These are phyloP conservation scores for Ramphastos sulfuratus DNA, from an alignment of 2,113 vertebrate species.

Conservation along the genomic window DNA sequence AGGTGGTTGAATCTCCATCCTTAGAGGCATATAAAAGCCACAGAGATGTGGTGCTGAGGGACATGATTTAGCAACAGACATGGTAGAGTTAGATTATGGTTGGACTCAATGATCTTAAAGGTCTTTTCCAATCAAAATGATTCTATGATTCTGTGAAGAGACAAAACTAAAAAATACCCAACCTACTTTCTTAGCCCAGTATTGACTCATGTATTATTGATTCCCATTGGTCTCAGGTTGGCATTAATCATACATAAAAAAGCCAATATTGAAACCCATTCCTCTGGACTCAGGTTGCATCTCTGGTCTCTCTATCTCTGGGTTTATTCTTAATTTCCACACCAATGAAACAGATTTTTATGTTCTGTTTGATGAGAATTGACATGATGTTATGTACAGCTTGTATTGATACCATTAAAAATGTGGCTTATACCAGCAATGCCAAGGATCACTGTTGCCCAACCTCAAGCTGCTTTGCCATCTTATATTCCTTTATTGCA, in stretches of 20 bases:
- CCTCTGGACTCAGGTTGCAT: not conserved
- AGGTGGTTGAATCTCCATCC: no score
- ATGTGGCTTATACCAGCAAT: not conserved
- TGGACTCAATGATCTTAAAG: no score
- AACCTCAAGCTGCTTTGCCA: not conserved
- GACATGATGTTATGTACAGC: not conserved
- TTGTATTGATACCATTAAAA: not conserved
- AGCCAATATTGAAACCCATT: not conserved
- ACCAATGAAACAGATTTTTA: not conserved
- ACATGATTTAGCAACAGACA: no score
- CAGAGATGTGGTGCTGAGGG: no score
- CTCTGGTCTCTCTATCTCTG: not conserved
- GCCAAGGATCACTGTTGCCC: not conserved
- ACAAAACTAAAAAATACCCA: not conserved
- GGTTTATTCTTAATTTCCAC: not conserved
- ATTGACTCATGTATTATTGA: not conserved
- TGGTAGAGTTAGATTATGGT: no score
- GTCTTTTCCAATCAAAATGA: no score
- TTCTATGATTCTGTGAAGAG: not conserved
- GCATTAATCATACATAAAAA: not conserved
- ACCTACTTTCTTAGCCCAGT: not conserved
- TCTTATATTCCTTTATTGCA: not conserved
- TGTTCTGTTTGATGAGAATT: conserved; percentile 1
- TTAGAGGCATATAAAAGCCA: no score
- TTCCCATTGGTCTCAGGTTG: not conserved